Conservation (phyloP, 2,797 vertebrate genomes). For the Siniperca scherzeri region DNA sequence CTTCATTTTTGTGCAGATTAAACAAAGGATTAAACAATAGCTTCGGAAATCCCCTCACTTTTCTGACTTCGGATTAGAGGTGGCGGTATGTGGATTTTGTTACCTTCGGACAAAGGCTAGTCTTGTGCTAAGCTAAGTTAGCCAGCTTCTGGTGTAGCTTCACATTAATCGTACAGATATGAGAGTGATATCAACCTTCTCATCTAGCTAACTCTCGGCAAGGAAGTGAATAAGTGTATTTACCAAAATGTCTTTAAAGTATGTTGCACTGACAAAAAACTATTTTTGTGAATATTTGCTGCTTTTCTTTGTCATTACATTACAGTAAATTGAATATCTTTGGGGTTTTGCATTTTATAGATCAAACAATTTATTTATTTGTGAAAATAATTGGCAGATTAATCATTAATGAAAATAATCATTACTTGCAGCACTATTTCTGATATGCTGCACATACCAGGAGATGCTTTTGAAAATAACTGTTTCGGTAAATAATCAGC, state of each 20-base stretch:
- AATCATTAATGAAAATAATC: neutral
- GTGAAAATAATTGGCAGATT: neutral
- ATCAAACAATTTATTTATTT: neutral
- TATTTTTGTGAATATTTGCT: neutral
- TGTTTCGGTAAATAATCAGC: neutral
- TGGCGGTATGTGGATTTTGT: neutral
- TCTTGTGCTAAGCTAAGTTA: neutral
- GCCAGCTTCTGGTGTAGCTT: neutral
- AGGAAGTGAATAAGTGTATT: neutral
- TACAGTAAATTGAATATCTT: neutral
- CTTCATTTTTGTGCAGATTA: neutral
- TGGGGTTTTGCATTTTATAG: neutral
- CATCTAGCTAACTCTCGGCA: neutral
- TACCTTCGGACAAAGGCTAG: neutral
- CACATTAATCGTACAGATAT: neutral
- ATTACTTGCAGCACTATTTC: neutral
- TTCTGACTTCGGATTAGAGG: neutral
- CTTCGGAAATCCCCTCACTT: neutral
- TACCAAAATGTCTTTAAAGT: too few species aligned
- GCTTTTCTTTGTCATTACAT: neutral
- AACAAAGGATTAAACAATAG: neutral
- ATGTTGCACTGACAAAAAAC: too few species aligned
- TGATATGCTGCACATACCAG: neutral
- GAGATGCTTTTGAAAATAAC: neutral
- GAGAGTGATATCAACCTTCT: neutral